Percentiles rank a stretch among this genome's conserved stretches.
Evolutionary conservation across 2,113 vertebrate species (phyloP).

Genomic region (Australoheros scitulus): DNA sequence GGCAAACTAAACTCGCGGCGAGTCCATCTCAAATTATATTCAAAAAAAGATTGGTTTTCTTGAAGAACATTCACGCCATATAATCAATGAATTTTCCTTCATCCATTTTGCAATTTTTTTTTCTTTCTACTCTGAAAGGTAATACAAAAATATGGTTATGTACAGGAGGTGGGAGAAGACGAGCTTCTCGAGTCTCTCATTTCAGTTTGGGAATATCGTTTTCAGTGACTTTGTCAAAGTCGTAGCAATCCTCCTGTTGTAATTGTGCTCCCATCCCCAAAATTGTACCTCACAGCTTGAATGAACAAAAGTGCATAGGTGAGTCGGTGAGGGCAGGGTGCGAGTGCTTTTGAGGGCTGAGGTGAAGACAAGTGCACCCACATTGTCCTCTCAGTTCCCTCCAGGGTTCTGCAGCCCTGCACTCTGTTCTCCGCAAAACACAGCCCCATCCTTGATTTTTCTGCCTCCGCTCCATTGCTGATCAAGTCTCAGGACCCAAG

Average conservation of each 20-base stretch:
- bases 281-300: slow-evolving; percentile 84
- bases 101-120: slow-evolving; percentile 66
- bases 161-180: slow-evolving; percentile 75
- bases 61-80: slow-evolving; percentile 72
- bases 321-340: slow-evolving; percentile 77
- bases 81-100: slow-evolving; percentile 74
- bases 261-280: slow-evolving; percentile 76
- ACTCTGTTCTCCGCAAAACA: slow-evolving; percentile 49
- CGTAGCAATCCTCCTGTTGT: slow-evolving; percentile 72
- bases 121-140: slow-evolving; percentile 67
- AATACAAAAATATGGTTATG: slow-evolving; percentile 80
- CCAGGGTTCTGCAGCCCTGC: slow-evolving; percentile 55
- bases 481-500: slow-evolving; percentile 51
- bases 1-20: slow-evolving; percentile 57
- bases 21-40: slow-evolving; percentile 60
- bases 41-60: slow-evolving; percentile 57
- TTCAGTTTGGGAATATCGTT: slow-evolving; percentile 72
- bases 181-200: slow-evolving; percentile 66
- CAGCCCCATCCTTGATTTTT: slow-evolving; percentile 53
- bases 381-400: slow-evolving; percentile 54
- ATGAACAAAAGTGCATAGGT: slow-evolving; percentile 86
- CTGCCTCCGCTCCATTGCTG: slow-evolving; percentile 33
- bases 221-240: slow-evolving; percentile 67
- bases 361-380: slow-evolving; percentile 52
- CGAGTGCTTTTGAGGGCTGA: slow-evolving; percentile 62